A percentile compares a stretch with the other conserved stretches of the same genome.
phyloP scores from a whole-genome alignment of 1,140 invertebrate genomes.

The Monochamus saltuarius region DNA sequence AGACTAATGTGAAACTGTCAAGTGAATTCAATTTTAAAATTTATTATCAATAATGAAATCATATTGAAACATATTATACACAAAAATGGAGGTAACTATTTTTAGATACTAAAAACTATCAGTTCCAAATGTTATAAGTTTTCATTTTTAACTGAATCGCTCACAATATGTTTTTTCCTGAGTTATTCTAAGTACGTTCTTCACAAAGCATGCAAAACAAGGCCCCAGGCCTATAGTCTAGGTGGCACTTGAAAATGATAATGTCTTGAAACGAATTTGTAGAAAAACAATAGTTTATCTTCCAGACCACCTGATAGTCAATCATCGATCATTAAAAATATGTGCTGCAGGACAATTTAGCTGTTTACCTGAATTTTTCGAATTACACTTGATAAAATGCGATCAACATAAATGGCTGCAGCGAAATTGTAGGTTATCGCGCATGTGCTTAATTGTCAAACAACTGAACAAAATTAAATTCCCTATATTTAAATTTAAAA shows the following conservation, averaged over 20 bases:
- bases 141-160: background rate
- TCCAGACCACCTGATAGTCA: conserved; percentile 9
- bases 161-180: background rate
- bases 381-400: conserved; percentile 44
- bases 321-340: conserved; percentile 9
- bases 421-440: conserved; percentile 49
- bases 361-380: conserved; percentile 44
- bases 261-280: background rate
- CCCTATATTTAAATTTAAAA: too few relatives aligned
- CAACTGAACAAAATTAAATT: too few relatives aligned
- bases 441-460: conserved; percentile 36
- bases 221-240: conserved; percentile 41
- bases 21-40: background rate
- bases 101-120: conserved; percentile 31
- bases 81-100: conserved; percentile 44
- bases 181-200: background rate
- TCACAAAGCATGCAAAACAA: conserved; percentile 20
- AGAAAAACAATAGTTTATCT: conserved; percentile 1
- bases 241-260: conserved; percentile 35
- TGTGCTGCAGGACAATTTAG: conserved; percentile 15
- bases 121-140: background rate
- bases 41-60: background rate
- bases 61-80: conserved; percentile 14
- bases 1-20: background rate
- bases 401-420: conserved; percentile 51